Percentiles rank a stretch among this genome's conserved stretches.
Evolutionary conservation across 2,797 vertebrate genomes (phyloP).

Genomic region (Geotrypetes seraphini): DNA sequence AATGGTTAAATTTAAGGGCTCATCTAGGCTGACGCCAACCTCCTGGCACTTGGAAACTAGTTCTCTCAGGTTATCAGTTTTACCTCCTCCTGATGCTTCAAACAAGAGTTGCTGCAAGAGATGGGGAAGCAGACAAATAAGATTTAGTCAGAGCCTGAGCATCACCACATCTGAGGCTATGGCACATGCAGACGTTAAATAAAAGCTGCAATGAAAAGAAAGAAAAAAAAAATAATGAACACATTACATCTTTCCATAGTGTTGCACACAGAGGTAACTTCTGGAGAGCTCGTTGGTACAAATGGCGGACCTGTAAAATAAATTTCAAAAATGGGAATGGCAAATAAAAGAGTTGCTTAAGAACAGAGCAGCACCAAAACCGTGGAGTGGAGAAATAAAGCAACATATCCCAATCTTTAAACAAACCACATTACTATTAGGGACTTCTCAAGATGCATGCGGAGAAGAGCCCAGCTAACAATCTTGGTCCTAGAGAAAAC

Average conservation of each 20-base stretch:
- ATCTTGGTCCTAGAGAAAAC: no score
- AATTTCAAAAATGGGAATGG: constrained; percentile 30
- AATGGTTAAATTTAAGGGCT: constrained; percentile 81
- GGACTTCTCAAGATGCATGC: no score
- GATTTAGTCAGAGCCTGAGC: constrained; percentile 49
- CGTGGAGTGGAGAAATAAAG: no score
- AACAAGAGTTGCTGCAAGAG: constrained; percentile 87
- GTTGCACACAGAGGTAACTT: constrained; percentile 87
- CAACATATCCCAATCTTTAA: no score
- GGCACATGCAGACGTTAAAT: constrained; percentile 61
- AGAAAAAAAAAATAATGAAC: constrained; percentile 59
- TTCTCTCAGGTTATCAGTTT: constrained; percentile 85
- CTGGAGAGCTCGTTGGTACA: constrained; percentile 84
- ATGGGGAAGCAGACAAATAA: constrained; percentile 59
- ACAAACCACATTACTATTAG: no score
- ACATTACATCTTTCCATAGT: constrained; percentile 97
- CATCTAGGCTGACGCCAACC: constrained; percentile 90
- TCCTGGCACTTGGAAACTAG: constrained; percentile 87
- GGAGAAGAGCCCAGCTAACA: no score
- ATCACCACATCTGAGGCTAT: constrained; percentile 65
- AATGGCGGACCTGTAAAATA: constrained; percentile 75
- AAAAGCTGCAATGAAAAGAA: constrained; percentile 48
- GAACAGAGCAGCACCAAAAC: not conserved
- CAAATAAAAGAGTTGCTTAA: not conserved
- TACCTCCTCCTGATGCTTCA: constrained; percentile 85